Base-by-base conservation (phyloP, 2,888 invertebrate species). In the Scaptomyza caliginosa region DNA sequence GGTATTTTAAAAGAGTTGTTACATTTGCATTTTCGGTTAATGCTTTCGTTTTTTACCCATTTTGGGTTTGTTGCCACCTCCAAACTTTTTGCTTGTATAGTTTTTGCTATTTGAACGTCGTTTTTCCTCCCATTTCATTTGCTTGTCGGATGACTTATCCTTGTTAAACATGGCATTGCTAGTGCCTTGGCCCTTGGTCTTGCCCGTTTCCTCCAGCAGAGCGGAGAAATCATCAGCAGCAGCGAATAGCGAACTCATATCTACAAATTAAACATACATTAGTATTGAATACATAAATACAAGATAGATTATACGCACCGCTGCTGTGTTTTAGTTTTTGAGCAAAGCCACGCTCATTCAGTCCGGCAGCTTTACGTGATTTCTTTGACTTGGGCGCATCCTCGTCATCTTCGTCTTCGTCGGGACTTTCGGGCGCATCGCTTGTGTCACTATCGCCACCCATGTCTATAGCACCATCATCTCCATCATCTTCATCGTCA, bases 191-290 rank as follows among this genome's bases (percentile, higher is more conserved):
- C 93, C 93, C 81, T 94, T 94, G 3, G 94, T 93, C 43, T 93
- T 93, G 0, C 95, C 95, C 45, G 96, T 96, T 63, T 97, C 96
- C 91, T 98, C 98, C 51, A 98, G 92, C 77, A 98, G 92, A 40
- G 96, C 95, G 0, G 97, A 95, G 92, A 98, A 98, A 91, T 97
- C 95, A 90, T 97, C 97, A 0, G 96, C 96, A 0, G 96, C 95
- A 2, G 96, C 96, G 91, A 97, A 97, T 30, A 96, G 88, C 0
- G 94, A 93, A 38, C 93, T 92, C 40, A 94, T 92, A 75, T 94
- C 93, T 91, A 59, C 11, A 26, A 2, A 16, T 2, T 7, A 23
- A 64, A 32, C 2, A 23, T 7, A 38, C 8, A 49, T 39, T 16
- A 32, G 23, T 11, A 51, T 17, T n/a, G 11, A 4, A 1, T 5